Evolutionary conservation across 2,113 vertebrate species (phyloP), one percentile per base, ranked within the genome.

Genomic region (Pygoscelis adeliae): DNA sequence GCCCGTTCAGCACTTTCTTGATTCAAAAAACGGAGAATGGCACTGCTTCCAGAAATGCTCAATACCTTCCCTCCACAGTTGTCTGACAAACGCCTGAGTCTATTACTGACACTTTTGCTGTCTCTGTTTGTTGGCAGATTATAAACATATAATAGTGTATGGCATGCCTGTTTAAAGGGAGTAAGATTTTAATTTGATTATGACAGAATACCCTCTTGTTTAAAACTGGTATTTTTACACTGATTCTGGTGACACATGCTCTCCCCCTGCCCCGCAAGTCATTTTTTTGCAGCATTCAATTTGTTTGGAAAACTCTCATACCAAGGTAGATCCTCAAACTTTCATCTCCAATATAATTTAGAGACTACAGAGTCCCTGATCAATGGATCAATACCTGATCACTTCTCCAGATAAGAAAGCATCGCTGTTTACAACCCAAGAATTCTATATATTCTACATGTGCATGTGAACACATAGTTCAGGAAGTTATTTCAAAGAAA

Each of bases 31-130:
- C 99, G 99, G 40, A 99, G 99, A 85, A 99, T 98, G 0, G 99
- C 99, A 2, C 98, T 98, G 98, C 99, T 98, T 40, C 99, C 99
- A 15, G 99, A 98, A 91, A 99, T 98, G 46, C 99, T 99, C 97
- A 99, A 96, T 95, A 99, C 99, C 96, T 99, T 99, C 82, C 99
- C 99, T 3, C 99, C 99, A 61, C 99, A 99, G 98, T 99, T 99
- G 97, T 99, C 99, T 36, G 99, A 99, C 95, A 99, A 98, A 87
- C 99, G 99, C 52, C 99, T 98, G 61, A 99, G 99, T 95, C 99
- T 98, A 87, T 99, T 99, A 97, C 99, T 99, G 98, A 99, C 97
- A 47, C 99, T 99, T 92, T 99, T 99, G 97, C 98, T 98, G 83
- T 99, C 99, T 97, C 99, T 98, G 98, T 99, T 99, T 89, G 99